These are phyloP conservation scores for Cepaea hortensis DNA, from an alignment of 2,888 invertebrate genomes.

Conservation along the genomic window DNA sequence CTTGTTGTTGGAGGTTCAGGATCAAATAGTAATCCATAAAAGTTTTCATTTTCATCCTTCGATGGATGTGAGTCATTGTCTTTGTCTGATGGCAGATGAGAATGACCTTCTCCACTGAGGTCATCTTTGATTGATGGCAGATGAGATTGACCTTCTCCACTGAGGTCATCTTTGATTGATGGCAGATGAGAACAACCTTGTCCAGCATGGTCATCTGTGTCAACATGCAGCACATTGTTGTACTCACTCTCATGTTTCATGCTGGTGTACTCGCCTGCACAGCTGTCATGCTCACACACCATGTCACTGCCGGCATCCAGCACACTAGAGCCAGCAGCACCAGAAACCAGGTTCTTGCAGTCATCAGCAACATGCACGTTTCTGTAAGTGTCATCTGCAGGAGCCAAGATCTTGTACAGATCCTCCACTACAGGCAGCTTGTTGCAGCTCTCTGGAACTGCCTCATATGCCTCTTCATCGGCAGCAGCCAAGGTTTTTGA, in stretches of 20 bases:
- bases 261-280: neutral
- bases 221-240: neutral
- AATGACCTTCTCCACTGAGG: neutral
- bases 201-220: too few species aligned
- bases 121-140: neutral
- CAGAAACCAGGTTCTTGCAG: neutral
- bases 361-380: too few species aligned
- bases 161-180: too few species aligned
- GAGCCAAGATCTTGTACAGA: neutral
- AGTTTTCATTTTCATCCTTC: slow-evolving; percentile 47
- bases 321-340: neutral
- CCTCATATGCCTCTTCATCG: too few species aligned
- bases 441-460: too few species aligned
- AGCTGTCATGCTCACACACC: neutral
- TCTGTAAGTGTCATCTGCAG: too few species aligned
- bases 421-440: too few species aligned
- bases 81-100: neutral
- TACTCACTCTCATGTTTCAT: neutral
- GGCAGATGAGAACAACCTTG: too few species aligned
- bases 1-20: slow-evolving; percentile 4
- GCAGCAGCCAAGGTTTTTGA: too few species aligned
- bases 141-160: neutral
- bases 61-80: neutral
- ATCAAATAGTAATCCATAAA: slow-evolving; percentile 19
- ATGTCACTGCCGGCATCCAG: neutral